phyloP scores from a whole-genome alignment of 1,140 invertebrate genomes.

The Aporrectodea caliginosa region DNA sequence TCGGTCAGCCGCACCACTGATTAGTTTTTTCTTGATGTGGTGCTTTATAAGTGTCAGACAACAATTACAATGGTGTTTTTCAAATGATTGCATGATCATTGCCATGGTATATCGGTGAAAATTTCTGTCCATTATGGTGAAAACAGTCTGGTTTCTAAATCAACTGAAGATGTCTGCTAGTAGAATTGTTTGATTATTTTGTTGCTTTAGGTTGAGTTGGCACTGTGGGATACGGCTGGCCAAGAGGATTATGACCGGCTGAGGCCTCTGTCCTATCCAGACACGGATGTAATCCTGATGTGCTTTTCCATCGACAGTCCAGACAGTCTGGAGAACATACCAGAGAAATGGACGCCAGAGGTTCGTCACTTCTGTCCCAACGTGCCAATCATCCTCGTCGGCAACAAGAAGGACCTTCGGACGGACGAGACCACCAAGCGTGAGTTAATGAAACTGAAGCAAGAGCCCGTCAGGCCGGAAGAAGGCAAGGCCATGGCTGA shows the following conservation, averaged over 20 bases:
- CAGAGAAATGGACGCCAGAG: conserved; percentile 68
- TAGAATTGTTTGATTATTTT: too few relatives aligned
- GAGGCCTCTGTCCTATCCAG: conserved; percentile 90
- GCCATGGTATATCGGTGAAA: too few relatives aligned
- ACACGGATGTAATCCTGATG: conserved; percentile 69
- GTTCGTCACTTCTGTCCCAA: conserved; percentile 54
- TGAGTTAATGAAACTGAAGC: conserved; percentile 36
- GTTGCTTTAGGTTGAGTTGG: conserved; percentile 66
- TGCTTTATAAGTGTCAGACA: too few relatives aligned
- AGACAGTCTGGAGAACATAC: conserved; percentile 90
- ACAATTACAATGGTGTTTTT: too few relatives aligned
- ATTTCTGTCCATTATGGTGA: too few relatives aligned
- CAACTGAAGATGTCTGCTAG: too few relatives aligned
- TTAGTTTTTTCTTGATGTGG: too few relatives aligned
- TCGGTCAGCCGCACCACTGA: too few relatives aligned
- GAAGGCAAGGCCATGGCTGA: conserved; percentile 39
- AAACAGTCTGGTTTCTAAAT: too few relatives aligned
- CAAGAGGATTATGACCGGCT: conserved; percentile 98
- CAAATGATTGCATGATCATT: too few relatives aligned
- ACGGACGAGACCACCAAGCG: conserved; percentile 74
- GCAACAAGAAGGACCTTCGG: conserved; percentile 65
- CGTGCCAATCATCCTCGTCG: conserved; percentile 55
- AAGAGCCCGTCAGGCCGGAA: conserved; percentile 40
- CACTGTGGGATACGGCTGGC: conserved; percentile 97
- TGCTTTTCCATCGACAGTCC: conserved; percentile 39